Evolutionary conservation across 2,888 invertebrate genomes (phyloP).

Genomic region (Biston stratarius): DNA sequence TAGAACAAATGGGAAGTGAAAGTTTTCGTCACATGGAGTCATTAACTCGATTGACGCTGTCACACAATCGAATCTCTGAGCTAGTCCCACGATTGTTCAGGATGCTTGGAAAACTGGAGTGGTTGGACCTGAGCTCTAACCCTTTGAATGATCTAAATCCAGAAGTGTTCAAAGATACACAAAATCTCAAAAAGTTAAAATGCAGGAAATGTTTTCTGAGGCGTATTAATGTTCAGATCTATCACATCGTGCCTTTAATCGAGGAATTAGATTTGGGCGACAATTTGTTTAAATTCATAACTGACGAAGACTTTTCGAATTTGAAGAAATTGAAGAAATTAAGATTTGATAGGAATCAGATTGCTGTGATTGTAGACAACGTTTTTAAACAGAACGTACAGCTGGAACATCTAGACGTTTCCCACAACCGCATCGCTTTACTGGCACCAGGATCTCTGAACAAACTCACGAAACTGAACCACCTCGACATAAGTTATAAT

Average conservation of each 20-base stretch:
- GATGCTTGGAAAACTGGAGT: constrained; percentile 90
- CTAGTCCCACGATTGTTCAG: constrained; percentile 91
- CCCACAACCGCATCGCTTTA: constrained; percentile 91
- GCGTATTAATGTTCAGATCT: constrained; percentile 92
- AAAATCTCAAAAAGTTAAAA: constrained; percentile 90
- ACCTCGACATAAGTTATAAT: constrained; percentile 92
- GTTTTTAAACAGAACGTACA: constrained; percentile 88
- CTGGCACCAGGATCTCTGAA: constrained; percentile 91
- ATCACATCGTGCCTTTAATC: constrained; percentile 90
- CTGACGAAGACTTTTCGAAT: constrained; percentile 90
- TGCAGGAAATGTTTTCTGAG: constrained; percentile 91
- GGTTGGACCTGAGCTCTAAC: constrained; percentile 92
- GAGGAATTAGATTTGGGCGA: constrained; percentile 91
- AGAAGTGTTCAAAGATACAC: constrained; percentile 92
- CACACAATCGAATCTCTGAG: constrained; percentile 89
- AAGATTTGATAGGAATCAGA: constrained; percentile 91
- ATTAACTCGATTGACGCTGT: constrained; percentile 88
- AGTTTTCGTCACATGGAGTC: constrained; percentile 91
- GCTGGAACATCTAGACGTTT: constrained; percentile 86
- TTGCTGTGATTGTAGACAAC: constrained; percentile 91
- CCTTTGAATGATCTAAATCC: constrained; percentile 90
- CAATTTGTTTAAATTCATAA: constrained; percentile 91
- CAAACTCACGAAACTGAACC: constrained; percentile 89
- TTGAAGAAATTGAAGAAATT: constrained; percentile 88
- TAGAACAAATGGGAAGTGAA: constrained; percentile 91